Evolutionary conservation across 2,113 vertebrate species (phyloP), one percentile per base, ranked within the genome.

Genomic region (Semnornis frantzii): DNA sequence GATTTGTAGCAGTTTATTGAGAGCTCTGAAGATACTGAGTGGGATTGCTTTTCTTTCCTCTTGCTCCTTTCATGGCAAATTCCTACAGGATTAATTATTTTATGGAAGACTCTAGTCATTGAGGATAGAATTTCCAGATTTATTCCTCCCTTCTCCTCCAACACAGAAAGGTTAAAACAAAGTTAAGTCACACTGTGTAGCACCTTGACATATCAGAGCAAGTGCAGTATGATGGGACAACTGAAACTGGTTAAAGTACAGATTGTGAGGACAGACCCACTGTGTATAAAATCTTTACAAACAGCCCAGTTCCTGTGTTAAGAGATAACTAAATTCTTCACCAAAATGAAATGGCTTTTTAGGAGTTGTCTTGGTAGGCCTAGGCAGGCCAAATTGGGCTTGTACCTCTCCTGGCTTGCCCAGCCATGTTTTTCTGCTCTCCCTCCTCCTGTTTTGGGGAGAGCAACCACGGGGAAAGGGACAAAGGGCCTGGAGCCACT

Each of bases 321-420:
- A 94, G 59, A 91, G 81, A 90, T 75, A 84, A 92, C 93, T 39
- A 82, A 82, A 73, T 74, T 97, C 76, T 82, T 64, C 76, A 42
- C 23, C 31, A 84, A 86, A 87, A 66, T 78, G 12, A 90, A 86
- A 46, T 65, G 4, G 69, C 66, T 74, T 94, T 82, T 96, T 39
- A 74, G 25, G 95, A 73, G n/a, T n/a, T n/a, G n/a, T n/a, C n/a
- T n/a, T n/a, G n/a, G n/a, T n/a, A n/a, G n/a, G n/a, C n/a, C n/a
- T n/a, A n/a, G n/a, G n/a, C n/a, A n/a, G n/a, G n/a, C n/a, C n/a
- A n/a, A n/a, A n/a, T n/a, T n/a, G n/a, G n/a, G n/a, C n/a, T n/a
- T n/a, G n/a, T n/a, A n/a, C n/a, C n/a, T n/a, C n/a, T n/a, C n/a
- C n/a, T n/a, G n/a, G n/a, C n/a, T n/a, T n/a, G n/a, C n/a, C n/a